Conservation (phyloP, 2,797 vertebrate species). For the Synaphobranchus kaupii region DNA sequence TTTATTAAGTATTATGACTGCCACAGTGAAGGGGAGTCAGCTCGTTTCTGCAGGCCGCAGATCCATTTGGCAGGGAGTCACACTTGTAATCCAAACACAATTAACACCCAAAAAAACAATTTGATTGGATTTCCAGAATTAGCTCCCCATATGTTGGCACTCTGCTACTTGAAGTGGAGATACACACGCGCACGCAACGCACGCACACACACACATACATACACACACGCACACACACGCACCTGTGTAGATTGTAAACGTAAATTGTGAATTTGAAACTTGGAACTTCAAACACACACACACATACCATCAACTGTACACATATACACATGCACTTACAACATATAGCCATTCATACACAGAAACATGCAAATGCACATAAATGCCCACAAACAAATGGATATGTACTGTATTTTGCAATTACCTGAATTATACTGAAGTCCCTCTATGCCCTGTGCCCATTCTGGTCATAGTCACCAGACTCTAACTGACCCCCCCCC, state of each 20-base stretch:
- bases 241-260: slow-evolving; percentile 16
- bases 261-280: neutral
- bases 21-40: neutral
- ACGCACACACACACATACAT: neutral
- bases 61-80: slow-evolving; percentile 29
- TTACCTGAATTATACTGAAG: neutral
- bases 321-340: neutral
- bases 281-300: slow-evolving; percentile 37
- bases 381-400: neutral
- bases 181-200: neutral
- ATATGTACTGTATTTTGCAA: neutral
- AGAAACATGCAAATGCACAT: neutral
- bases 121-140: slow-evolving; percentile 51
- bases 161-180: slow-evolving; percentile 64
- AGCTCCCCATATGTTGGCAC: slow-evolving; percentile 57
- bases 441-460: neutral
- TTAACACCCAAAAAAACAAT: slow-evolving; percentile 40
- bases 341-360: neutral
- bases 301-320: neutral
- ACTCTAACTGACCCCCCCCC: slow-evolving; percentile 55
- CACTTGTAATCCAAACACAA: slow-evolving; percentile 41
- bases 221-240: neutral
- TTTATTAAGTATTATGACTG: neutral
- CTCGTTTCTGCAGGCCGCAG: slow-evolving; percentile 6
- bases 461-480: slow-evolving; percentile 29